Percentiles rank a stretch among this genome's conserved stretches.
Evolutionary conservation across 2,113 vertebrate species (phyloP).

Genomic region (Saguinus midas): DNA sequence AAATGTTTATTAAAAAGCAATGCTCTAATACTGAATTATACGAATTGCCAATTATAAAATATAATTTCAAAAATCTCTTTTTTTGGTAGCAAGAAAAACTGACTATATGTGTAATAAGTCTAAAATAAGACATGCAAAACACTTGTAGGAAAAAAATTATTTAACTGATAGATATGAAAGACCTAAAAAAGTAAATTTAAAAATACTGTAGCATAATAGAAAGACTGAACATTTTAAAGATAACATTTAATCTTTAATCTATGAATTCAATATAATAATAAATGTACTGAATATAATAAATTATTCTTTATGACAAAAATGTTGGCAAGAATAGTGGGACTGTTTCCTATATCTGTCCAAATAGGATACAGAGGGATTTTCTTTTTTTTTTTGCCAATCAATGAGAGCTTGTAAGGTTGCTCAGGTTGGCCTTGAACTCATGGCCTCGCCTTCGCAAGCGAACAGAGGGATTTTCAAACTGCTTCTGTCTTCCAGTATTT

Average conservation of each 20-base stretch:
- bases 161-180: neutral
- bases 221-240: constrained; percentile 25
- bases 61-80: neutral
- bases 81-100: neutral
- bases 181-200: neutral
- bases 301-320: constrained; percentile 7
- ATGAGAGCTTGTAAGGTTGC: no score
- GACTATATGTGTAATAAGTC: neutral
- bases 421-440: no score
- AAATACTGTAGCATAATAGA: neutral
- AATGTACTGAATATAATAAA: neutral
- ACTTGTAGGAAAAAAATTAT: neutral
- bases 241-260: neutral
- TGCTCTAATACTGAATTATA: neutral
- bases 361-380: neutral
- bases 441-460: no score
- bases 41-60: constrained; percentile 37
- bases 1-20: neutral
- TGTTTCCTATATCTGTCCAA: neutral
- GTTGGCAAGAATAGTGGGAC: neutral
- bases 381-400: no score
- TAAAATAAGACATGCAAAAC: constrained; percentile 6
- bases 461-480: neutral
- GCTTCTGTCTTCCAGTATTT: constrained; percentile 23
- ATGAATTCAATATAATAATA: neutral